Conservation (phyloP, 2,888 invertebrate species). For the Criorhina ranunculi region DNA sequence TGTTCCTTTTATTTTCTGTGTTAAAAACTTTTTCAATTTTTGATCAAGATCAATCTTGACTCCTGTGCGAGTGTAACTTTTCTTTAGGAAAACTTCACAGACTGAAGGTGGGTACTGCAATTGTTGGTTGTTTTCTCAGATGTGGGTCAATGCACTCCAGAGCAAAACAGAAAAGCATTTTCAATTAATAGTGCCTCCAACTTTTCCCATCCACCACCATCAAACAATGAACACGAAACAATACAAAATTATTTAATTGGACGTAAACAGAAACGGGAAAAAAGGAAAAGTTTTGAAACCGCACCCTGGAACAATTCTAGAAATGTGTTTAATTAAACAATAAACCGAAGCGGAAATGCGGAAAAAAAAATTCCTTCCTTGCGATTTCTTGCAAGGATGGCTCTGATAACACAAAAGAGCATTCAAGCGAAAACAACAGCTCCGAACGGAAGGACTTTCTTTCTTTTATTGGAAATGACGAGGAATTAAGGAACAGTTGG, state of each 20-base stretch:
- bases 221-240: constrained; percentile 49
- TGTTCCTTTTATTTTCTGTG: no score
- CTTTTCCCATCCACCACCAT: constrained; percentile 19
- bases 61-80: constrained; percentile 45
- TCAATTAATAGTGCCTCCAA: constrained; percentile 35
- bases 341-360: constrained; percentile 5
- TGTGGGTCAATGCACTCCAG: constrained; percentile 51
- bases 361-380: constrained; percentile 22
- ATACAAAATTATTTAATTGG: constrained; percentile 70
- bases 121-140: constrained; percentile 20
- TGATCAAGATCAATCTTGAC: constrained; percentile 48
- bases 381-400: constrained; percentile 14
- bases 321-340: constrained; percentile 73
- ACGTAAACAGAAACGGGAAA: constrained; percentile 48
- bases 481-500: background rate
- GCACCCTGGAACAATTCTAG: constrained; percentile 62
- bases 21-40: constrained; percentile 58
- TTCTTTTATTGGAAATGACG: constrained; percentile 7
- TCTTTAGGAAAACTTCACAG: constrained; percentile 43
- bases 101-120: constrained; percentile 31
- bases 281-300: constrained; percentile 30
- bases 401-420: constrained; percentile 54
- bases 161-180: constrained; percentile 8
- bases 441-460: constrained; percentile 11
- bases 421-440: constrained; percentile 53